A percentile compares a stretch with the other conserved stretches of the same genome.
phyloP scores from a whole-genome alignment of 1,140 invertebrate genomes.

The Manduca sexta region DNA sequence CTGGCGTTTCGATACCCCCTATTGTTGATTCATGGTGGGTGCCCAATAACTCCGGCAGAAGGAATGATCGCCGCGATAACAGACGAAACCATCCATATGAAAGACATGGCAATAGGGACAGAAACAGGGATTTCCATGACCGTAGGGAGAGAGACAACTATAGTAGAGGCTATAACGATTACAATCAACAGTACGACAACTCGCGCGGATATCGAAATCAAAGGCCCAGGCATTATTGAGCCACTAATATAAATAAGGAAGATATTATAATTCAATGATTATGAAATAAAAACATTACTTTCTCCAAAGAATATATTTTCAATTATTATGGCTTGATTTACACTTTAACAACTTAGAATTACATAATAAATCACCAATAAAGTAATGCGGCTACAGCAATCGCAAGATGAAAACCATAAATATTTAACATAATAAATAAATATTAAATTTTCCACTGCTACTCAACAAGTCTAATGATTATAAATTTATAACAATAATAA shows the following conservation, averaged over 20 bases:
- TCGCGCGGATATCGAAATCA: slow-evolving; percentile 8
- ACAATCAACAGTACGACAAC: slow-evolving; percentile 20
- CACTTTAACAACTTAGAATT: slow-evolving; percentile 71
- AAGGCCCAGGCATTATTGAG: slow-evolving; percentile 20
- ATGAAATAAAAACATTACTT: slow-evolving; percentile 40
- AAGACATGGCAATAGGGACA: slow-evolving; percentile 21
- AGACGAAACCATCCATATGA: slow-evolving; percentile 34
- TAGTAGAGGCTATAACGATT: slow-evolving; percentile 32
- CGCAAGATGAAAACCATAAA: slow-evolving; percentile 50
- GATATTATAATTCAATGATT: slow-evolving; percentile 6
- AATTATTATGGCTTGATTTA: slow-evolving; percentile 73
- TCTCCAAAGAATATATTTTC: slow-evolving; percentile 71
- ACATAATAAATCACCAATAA: slow-evolving; percentile 67
- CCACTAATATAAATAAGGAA: too few relatives aligned
- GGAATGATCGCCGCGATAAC: slow-evolving; percentile 37
- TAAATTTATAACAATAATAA: slow-evolving; percentile 68
- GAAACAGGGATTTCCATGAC: slow-evolving; percentile 19
- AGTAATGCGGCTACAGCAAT: slow-evolving; percentile 63
- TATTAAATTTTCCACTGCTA: slow-evolving; percentile 63
- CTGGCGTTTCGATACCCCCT: slow-evolving; percentile 44
- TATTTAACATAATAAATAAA: slow-evolving; percentile 67
- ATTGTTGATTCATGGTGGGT: slow-evolving; percentile 54
- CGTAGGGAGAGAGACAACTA: neutral
- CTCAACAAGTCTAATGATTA: slow-evolving; percentile 66
- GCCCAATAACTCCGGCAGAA: slow-evolving; percentile 27